Conservation (phyloP, 1,140 invertebrate species). For the Pomacea maculata region DNA sequence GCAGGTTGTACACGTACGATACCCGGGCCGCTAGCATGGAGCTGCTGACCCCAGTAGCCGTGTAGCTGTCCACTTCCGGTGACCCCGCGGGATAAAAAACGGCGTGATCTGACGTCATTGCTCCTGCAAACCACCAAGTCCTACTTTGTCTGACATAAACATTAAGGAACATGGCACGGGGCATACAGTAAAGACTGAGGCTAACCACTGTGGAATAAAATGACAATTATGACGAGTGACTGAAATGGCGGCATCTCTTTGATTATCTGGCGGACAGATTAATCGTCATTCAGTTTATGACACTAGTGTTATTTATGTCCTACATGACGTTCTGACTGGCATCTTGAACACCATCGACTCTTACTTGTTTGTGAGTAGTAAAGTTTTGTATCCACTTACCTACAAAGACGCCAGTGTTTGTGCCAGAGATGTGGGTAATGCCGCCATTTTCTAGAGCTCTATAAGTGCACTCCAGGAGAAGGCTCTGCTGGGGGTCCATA, state of each 20-base stretch:
- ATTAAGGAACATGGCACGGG: too few species aligned
- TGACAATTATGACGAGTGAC: too few species aligned
- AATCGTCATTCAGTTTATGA: too few species aligned
- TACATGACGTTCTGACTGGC: too few species aligned
- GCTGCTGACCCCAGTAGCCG: conserved; percentile 36
- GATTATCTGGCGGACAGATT: too few species aligned
- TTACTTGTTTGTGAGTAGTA: too few species aligned
- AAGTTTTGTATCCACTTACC: conserved; percentile 18
- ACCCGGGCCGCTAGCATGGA: conserved; percentile 46
- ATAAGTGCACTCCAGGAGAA: conserved; percentile 39
- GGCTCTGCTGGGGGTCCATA: conserved; percentile 44
- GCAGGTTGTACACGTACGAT: conserved; percentile 45
- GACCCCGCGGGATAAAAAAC: conserved; percentile 10
- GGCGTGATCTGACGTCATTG: conserved; percentile 46
- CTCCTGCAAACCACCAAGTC: background rate
- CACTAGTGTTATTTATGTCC: too few species aligned
- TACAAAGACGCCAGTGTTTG: conserved; percentile 40
- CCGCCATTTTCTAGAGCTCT: conserved; percentile 48
- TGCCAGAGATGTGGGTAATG: conserved; percentile 28
- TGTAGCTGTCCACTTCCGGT: conserved; percentile 33
- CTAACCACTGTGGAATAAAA: too few species aligned
- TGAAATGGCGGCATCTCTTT: too few species aligned
- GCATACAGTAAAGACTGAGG: too few species aligned
- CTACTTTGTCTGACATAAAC: too few species aligned
- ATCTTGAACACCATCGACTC: too few species aligned